phyloP scores from a whole-genome alignment of 2,113 vertebrate genomes.

The Balaeniceps rex region DNA sequence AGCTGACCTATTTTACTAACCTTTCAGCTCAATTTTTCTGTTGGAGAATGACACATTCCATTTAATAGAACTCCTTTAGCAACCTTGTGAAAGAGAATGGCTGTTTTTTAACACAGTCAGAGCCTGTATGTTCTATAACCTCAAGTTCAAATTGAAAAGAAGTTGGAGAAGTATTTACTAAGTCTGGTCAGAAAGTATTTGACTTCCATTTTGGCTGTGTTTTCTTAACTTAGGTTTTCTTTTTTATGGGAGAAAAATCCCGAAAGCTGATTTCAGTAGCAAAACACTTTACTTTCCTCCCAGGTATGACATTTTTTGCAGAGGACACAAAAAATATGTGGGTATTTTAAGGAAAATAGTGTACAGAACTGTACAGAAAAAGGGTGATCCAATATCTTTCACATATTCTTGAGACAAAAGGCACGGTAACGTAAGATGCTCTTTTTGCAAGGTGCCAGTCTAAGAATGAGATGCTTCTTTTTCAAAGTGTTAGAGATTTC shows the following conservation, averaged over 20 bases:
- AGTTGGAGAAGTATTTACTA: neutral
- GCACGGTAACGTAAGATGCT: neutral
- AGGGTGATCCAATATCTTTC: neutral
- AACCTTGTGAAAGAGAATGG: neutral
- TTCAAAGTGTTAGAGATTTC: neutral
- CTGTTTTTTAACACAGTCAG: neutral
- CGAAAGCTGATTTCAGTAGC: neutral
- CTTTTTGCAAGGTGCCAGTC: neutral
- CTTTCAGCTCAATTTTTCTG: neutral
- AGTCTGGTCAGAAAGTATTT: neutral
- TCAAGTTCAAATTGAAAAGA: neutral
- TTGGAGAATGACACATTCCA: neutral
- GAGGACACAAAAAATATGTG: neutral
- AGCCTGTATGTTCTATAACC: neutral
- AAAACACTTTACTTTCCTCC: neutral
- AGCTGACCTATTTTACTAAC: neutral
- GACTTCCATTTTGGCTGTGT: neutral
- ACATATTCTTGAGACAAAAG: neutral
- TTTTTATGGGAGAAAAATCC: neutral
- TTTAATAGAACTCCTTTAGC: neutral
- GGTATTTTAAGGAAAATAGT: neutral
- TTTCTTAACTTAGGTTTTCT: neutral
- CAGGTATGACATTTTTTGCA: neutral
- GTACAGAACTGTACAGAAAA: neutral
- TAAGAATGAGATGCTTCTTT: neutral